Percentiles rank a stretch among this genome's conserved stretches.
phyloP scores from a whole-genome alignment of 2,888 invertebrate species.

The Caenorhabditis imperialis region DNA sequence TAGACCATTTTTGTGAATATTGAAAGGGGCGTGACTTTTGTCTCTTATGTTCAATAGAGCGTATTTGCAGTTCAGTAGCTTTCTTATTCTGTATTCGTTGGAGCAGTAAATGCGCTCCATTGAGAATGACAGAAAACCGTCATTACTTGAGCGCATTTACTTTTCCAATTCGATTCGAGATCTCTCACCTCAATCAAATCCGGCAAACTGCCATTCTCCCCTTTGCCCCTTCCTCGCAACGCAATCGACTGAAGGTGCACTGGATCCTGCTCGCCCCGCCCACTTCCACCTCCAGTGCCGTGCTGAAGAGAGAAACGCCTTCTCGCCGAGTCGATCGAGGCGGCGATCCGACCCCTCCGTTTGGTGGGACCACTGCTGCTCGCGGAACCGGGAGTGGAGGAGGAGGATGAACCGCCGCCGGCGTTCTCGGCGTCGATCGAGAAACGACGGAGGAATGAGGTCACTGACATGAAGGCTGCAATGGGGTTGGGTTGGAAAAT shows the following conservation, averaged over 20 bases:
- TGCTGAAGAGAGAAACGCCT: constrained; percentile 65
- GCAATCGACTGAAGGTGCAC: constrained; percentile 48
- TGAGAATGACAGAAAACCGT: too few species aligned
- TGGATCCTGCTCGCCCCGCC: constrained; percentile 23
- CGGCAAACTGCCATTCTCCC: constrained; percentile 51
- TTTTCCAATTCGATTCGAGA: too few species aligned
- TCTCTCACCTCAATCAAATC: constrained; percentile 45
- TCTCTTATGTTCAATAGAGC: too few species aligned
- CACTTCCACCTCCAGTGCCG: constrained; percentile 7
- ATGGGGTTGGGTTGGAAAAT: too few species aligned
- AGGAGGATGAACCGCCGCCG: constrained; percentile 34
- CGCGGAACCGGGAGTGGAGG: constrained; percentile 42
- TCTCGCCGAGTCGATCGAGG: constrained; percentile 60
- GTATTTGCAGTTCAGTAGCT: too few species aligned
- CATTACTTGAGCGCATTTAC: too few species aligned
- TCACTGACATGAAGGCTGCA: constrained; percentile 65
- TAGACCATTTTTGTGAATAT: too few species aligned
- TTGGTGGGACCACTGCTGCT: constrained; percentile 28
- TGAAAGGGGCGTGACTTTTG: too few species aligned
- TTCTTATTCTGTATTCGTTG: too few species aligned
- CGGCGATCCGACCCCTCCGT: constrained; percentile 46
- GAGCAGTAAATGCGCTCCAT: too few species aligned
- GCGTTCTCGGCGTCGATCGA: constrained; percentile 57
- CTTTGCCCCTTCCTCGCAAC: constrained; percentile 22
- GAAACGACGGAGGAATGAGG: constrained; percentile 64